Conservation (phyloP, 2,113 vertebrate species). For the Amphiprion ocellaris region DNA sequence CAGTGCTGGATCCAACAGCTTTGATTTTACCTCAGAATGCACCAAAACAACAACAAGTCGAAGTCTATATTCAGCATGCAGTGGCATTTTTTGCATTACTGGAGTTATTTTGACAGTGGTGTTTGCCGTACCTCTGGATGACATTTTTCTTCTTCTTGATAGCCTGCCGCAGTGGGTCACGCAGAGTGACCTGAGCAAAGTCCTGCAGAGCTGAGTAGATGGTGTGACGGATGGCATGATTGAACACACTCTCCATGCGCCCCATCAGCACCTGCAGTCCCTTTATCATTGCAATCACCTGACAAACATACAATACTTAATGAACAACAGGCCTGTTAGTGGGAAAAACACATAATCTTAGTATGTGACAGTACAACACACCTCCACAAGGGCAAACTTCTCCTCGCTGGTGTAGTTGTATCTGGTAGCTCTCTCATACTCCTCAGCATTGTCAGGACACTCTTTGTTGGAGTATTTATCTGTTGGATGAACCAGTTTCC, state of each 20-base stretch:
- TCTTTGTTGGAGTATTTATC: constrained; percentile 99
- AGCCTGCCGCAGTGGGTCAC: constrained; percentile 94
- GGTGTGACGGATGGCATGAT: constrained; percentile 98
- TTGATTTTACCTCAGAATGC: too few species aligned
- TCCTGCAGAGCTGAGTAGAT: constrained; percentile 98
- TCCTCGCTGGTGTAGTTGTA: constrained; percentile 99
- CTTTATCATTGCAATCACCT: constrained; percentile 95
- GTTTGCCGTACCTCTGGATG: constrained; percentile 89
- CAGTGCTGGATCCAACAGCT: too few species aligned
- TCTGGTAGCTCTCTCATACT: constrained; percentile 96
- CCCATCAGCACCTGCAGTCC: constrained; percentile 97
- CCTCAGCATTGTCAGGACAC: constrained; percentile 96
- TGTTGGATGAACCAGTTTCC: constrained; percentile 98
- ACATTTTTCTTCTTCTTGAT: constrained; percentile 99
- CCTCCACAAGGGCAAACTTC: constrained; percentile 98
- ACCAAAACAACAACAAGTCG: too few species aligned
- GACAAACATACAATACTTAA: background rate
- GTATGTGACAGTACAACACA: constrained; percentile 70
- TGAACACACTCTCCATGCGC: constrained; percentile 98
- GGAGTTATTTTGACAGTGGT: background rate
- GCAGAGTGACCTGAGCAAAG: constrained; percentile 94
- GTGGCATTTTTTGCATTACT: too few species aligned
- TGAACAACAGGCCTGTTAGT: fast-evolving
- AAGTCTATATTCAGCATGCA: too few species aligned
- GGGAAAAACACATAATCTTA: background rate